Conservation (phyloP, 2,113 vertebrate genomes). For the Ctenodactylus gundi region DNA sequence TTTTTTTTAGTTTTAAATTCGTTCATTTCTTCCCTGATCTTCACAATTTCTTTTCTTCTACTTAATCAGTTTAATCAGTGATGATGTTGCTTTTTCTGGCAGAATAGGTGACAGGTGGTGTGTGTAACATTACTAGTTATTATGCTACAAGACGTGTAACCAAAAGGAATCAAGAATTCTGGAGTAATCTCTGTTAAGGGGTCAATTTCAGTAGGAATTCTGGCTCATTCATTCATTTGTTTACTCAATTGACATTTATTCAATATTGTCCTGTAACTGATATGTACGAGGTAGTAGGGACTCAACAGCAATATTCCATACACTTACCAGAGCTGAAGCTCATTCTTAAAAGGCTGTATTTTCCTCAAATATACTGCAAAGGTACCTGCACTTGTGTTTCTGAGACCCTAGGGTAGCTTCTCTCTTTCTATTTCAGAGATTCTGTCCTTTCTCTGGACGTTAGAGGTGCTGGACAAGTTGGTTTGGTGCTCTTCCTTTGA, state of each 20-base stretch:
- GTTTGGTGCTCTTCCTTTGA: not conserved
- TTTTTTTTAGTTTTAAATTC: too few relatives aligned
- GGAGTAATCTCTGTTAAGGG: not conserved
- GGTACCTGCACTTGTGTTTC: not conserved
- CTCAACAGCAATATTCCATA: not conserved
- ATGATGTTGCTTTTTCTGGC: not conserved
- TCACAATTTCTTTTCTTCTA: too few relatives aligned
- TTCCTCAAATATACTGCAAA: not conserved
- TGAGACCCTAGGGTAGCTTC: not conserved
- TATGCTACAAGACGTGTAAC: not conserved
- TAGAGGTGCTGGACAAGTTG: not conserved
- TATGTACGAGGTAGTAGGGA: not conserved
- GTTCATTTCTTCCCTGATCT: too few relatives aligned
- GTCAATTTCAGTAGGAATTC: not conserved
- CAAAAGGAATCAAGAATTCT: not conserved
- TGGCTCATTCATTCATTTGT: not conserved
- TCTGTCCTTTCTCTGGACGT: not conserved
- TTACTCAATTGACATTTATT: not conserved
- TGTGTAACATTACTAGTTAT: not conserved
- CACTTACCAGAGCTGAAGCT: not conserved
- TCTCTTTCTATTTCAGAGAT: not conserved
- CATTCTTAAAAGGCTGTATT: not conserved
- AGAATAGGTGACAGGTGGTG: not conserved
- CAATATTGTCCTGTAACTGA: not conserved
- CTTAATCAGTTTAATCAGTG: too few relatives aligned